These are phyloP conservation scores for Python bivittatus DNA, from an alignment of 2,113 vertebrate species.

Conservation along the genomic window DNA sequence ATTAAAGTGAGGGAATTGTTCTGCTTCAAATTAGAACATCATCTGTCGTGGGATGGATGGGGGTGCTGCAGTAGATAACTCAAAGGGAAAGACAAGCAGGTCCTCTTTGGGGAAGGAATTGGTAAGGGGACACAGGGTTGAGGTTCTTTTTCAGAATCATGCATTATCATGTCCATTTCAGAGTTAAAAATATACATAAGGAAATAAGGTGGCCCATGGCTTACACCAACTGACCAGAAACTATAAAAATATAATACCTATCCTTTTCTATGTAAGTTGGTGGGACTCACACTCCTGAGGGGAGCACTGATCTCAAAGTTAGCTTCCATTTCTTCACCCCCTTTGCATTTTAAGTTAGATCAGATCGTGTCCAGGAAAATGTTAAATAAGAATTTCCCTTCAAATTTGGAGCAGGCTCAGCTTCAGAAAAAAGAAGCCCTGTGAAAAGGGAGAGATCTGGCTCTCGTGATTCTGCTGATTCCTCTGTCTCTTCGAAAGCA, in stretches of 20 bases:
- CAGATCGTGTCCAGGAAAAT: conserved; percentile 10
- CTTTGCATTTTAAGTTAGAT: not conserved
- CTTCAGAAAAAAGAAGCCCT: conserved; percentile 72
- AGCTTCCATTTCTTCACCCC: not conserved
- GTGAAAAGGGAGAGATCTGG: conserved; percentile 70
- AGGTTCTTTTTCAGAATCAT: not conserved
- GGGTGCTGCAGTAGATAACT: not conserved
- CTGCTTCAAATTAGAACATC: not conserved
- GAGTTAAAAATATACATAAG: not conserved
- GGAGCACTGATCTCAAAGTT: not conserved
- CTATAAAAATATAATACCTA: not conserved
- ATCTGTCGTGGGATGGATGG: not conserved
- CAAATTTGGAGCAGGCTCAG: conserved; percentile 60
- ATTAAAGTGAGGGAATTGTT: not conserved
- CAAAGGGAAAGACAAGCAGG: not conserved
- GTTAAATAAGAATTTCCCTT: conserved; percentile 1
- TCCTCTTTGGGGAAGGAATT: not conserved
- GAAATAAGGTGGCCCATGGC: not conserved
- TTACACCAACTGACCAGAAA: not conserved
- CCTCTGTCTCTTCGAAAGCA: conserved; percentile 72
- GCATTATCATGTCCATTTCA: not conserved
- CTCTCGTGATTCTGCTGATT: conserved; percentile 74
- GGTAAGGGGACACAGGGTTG: not conserved
- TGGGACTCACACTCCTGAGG: not conserved
- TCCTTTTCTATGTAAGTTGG: not conserved